Evolutionary conservation across 1,140 invertebrate genomes (phyloP).

Genomic region (Cydia amplana): DNA sequence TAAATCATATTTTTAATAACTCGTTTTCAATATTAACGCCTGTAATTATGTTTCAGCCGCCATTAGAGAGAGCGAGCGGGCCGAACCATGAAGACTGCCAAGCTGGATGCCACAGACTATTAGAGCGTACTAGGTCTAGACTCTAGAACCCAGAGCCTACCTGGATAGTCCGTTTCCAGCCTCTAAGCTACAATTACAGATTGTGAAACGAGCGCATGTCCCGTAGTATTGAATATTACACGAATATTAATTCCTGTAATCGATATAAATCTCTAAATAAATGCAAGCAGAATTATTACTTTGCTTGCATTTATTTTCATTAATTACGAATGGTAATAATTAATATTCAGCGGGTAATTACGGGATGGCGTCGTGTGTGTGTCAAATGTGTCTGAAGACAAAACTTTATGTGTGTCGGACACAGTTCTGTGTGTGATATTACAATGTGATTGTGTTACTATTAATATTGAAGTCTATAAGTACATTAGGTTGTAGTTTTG

Average conservation of each 20-base stretch:
- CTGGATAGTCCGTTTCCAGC: constrained; percentile 26
- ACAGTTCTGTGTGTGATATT: constrained; percentile 74
- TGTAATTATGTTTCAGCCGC: constrained; percentile 57
- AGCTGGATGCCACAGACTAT: constrained; percentile 54
- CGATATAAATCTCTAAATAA: constrained; percentile 38
- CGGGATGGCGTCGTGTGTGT: constrained; percentile 54
- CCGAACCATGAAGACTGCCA: constrained; percentile 69
- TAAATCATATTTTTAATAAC: not conserved
- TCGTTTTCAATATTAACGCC: not conserved
- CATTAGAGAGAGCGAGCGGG: constrained; percentile 64
- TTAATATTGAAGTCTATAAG: constrained; percentile 64
- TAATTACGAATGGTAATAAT: constrained; percentile 24
- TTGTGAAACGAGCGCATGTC: constrained; percentile 23
- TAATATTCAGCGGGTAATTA: constrained; percentile 57
- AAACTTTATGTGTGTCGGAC: constrained; percentile 59
- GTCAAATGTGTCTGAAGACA: constrained; percentile 67
- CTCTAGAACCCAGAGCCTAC: constrained; percentile 18
- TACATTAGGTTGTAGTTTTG: constrained; percentile 59
- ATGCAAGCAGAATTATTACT: constrained; percentile 43
- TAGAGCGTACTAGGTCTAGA: constrained; percentile 21
- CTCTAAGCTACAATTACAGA: constrained; percentile 31
- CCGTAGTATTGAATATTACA: constrained; percentile 31
- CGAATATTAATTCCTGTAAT: constrained; percentile 9
- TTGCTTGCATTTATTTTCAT: constrained; percentile 50
- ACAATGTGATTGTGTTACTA: constrained; percentile 76